These are phyloP conservation scores for Sebastes goodei DNA, from an alignment of 2,797 vertebrate species.

Conservation along the genomic window DNA sequence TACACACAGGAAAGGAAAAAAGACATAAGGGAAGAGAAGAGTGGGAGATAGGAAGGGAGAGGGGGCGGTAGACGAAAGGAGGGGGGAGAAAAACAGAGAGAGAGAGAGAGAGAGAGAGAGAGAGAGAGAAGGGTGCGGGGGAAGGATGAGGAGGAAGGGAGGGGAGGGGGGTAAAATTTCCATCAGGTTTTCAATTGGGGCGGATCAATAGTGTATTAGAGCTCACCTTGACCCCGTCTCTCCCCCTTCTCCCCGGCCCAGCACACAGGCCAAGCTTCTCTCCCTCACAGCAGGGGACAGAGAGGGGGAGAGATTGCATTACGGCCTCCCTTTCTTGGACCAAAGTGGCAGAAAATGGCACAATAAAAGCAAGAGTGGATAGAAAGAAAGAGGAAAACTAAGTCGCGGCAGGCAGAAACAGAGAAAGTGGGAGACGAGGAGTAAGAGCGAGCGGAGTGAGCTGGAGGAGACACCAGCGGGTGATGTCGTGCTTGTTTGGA, in stretches of 20 bases:
- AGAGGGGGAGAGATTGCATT: conserved; percentile 86
- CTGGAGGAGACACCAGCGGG: conserved; percentile 51
- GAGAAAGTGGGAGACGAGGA: conserved; percentile 53
- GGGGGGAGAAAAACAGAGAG: conserved; percentile 39
- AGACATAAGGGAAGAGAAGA: conserved; percentile 73
- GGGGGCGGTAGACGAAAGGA: conserved; percentile 44
- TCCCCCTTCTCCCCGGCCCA: conserved; percentile 79
- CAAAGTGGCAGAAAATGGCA: conserved; percentile 90
- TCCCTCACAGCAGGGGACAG: conserved; percentile 84
- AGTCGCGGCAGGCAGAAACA: conserved; percentile 63
- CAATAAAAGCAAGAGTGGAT: conserved; percentile 78
- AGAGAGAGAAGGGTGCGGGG: conserved; percentile 45
- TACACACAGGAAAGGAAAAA: conserved; percentile 76
- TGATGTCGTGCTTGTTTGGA: conserved; percentile 53
- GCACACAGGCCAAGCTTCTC: conserved; percentile 86
- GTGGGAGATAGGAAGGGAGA: conserved; percentile 63
- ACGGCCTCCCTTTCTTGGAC: conserved; percentile 81
- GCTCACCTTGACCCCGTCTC: conserved; percentile 88
- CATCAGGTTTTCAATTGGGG: conserved; percentile 91
- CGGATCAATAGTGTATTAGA: conserved; percentile 91
- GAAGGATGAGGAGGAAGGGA: conserved; percentile 60
- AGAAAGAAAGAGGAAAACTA: conserved; percentile 70
- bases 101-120: conserved; percentile 29
- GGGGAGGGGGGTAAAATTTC: conserved; percentile 85
- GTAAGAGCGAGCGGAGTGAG: conserved; percentile 38